Conservation (phyloP, 2,113 vertebrate species). For the Thunnus maccoyii region DNA sequence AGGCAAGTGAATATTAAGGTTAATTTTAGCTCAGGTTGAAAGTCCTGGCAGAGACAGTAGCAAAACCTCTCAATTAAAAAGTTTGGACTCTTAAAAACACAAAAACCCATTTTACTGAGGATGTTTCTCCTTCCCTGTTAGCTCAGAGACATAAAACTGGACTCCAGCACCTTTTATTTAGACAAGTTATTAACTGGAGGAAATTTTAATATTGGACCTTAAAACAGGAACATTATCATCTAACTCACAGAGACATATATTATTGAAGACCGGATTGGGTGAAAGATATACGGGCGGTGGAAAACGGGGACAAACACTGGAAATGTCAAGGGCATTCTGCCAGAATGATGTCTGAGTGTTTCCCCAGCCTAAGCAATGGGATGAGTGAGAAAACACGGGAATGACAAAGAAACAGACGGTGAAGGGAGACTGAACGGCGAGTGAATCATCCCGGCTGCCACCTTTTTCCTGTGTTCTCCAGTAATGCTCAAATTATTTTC, state of each 20-base stretch:
- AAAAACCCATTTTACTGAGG: background rate
- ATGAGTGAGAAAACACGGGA: slow-evolving; percentile 55
- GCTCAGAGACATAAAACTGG: background rate
- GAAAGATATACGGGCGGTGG: slow-evolving; percentile 22
- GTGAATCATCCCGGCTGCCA: slow-evolving; percentile 64
- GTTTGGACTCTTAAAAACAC: background rate
- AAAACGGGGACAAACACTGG: slow-evolving; percentile 46
- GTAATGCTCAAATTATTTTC: slow-evolving; percentile 48
- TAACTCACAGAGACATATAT: background rate
- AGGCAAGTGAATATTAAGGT: slow-evolving; percentile 8
- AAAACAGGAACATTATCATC: background rate
- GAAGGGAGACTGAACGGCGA: slow-evolving; percentile 32
- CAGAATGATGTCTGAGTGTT: slow-evolving; percentile 54
- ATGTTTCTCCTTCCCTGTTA: background rate
- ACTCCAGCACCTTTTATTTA: background rate
- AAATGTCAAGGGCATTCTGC: slow-evolving; percentile 67
- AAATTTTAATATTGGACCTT: background rate
- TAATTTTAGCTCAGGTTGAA: slow-evolving; percentile 1
- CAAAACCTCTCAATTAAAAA: slow-evolving; percentile 7
- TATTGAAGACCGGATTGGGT: slow-evolving; percentile 7
- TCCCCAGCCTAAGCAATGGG: slow-evolving; percentile 54
- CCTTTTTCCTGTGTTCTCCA: slow-evolving; percentile 39
- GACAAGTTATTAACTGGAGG: background rate
- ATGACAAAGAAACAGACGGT: slow-evolving; percentile 61
- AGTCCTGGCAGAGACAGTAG: background rate